Evolutionary conservation across 2,888 invertebrate species (phyloP), one percentile per base, ranked within the genome.

Genomic region (Teleiodes luculella): DNA sequence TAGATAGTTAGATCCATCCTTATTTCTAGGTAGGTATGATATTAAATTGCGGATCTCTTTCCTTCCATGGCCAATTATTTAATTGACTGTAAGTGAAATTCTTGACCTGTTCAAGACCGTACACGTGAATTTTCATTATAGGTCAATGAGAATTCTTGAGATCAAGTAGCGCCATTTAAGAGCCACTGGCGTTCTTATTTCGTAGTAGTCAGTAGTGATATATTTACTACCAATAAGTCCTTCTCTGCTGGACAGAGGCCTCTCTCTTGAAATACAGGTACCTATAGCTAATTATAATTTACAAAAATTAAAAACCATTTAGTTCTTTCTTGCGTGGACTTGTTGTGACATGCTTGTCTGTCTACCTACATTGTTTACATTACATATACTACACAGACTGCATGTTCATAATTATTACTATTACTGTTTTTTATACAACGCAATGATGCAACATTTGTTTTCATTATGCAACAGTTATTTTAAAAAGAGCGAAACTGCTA

Each of bases 371-470:
- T n/a, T n/a, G n/a, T 3, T 8, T 33, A n/a, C 8, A 13, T 43
- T 43, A 41, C 18, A 3, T 36, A 6, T 37, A 18, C 11, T 10
- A 16, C 18, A 4, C 11, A 18, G 18, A 11, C 18, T 20, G 39
- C 20, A 41, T 41, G 11, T 16, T 18, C 18, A 18, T 18, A 18
- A 41, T 41, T 10, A 18, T 41, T 16, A 41, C 20, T 41, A 11
- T 41, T 18, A 11, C 39, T 18, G 7, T 10, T 16, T 14, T 41
- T 6, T 28, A 13, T 14, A 43, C 28, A 11, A 43, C 16, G 13
- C 18, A 6, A 13, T 47, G 47, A 33, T 33, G 33, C 33, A 47
- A 47, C 33, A 18, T 47, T 47, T 47, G 47, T 47, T 47, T 14
- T 33, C 16, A 47, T 47, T 30, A 33, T 33, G 47, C 33, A 47